Evolutionary conservation across 2,888 invertebrate genomes (phyloP).

Genomic region (Ypsolopha scabrella): DNA sequence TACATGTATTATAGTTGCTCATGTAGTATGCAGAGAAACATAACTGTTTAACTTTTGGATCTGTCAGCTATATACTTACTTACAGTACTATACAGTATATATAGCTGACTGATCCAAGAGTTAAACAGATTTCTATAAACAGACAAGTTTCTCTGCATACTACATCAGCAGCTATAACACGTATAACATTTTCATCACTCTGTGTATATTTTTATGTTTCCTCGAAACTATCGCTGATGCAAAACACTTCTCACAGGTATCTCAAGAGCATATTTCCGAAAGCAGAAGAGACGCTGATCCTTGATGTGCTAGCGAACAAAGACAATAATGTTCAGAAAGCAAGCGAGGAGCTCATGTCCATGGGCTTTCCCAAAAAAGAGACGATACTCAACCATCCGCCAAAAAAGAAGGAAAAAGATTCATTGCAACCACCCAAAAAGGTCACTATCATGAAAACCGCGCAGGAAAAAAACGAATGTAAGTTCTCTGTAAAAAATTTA

Average conservation of each 20-base stretch:
- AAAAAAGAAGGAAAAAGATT: slow-evolving; percentile 27
- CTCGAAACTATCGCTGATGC: neutral
- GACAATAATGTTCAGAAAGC: slow-evolving; percentile 93
- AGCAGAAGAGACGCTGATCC: slow-evolving; percentile 87
- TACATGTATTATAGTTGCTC: too few relatives aligned
- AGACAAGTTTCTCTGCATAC: too few relatives aligned
- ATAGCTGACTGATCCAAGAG: too few relatives aligned
- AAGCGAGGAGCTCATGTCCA: slow-evolving; percentile 80
- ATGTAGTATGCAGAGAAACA: too few relatives aligned
- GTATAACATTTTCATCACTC: too few relatives aligned
- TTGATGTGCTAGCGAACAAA: slow-evolving; percentile 85
- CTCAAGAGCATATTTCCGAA: slow-evolving; percentile 92
- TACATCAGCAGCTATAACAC: too few relatives aligned
- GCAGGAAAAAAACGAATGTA: slow-evolving; percentile 79
- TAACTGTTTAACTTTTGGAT: too few relatives aligned
- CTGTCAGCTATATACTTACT: too few relatives aligned
- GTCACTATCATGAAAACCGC: slow-evolving; percentile 74
- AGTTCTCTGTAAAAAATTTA: slow-evolving; percentile 19
- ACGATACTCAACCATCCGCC: slow-evolving; percentile 39
- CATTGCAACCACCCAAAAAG: slow-evolving; percentile 48
- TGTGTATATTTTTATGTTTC: too few relatives aligned
- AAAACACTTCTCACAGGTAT: slow-evolving; percentile 70
- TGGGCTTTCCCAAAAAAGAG: slow-evolving; percentile 88
- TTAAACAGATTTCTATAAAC: too few relatives aligned
- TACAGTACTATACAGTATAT: too few relatives aligned